Evolutionary conservation across 2,888 invertebrate genomes (phyloP).

Genomic region (Drosophila tripunctata): DNA sequence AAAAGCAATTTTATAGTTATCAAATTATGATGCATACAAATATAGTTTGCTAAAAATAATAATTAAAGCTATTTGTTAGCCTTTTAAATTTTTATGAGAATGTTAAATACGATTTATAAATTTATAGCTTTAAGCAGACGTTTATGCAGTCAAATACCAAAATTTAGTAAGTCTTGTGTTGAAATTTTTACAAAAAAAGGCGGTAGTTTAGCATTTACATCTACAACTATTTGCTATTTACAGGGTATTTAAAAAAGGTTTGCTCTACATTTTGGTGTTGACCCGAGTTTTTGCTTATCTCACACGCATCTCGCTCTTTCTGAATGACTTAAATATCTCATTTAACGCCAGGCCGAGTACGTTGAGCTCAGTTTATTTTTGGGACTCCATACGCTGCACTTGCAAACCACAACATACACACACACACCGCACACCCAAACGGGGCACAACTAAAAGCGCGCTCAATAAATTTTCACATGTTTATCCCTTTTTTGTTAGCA

Average conservation of each 20-base stretch:
- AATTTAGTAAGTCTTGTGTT: no score
- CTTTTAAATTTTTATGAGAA: no score
- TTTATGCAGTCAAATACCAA: no score
- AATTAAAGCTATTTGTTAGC: no score
- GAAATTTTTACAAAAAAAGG: no score
- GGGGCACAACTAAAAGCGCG: constrained; percentile 45
- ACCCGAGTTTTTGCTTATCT: constrained; percentile 74
- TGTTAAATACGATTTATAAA: no score
- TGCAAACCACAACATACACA: constrained; percentile 38
- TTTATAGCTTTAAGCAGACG: no score
- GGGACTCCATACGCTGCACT: constrained; percentile 46
- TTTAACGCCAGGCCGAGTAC: constrained; percentile 77
- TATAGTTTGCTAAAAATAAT: no score
- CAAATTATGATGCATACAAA: no score
- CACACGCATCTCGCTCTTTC: constrained; percentile 63
- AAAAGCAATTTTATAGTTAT: no score
- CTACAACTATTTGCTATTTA: not conserved
- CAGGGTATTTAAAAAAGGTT: constrained; percentile 32
- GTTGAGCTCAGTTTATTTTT: constrained; percentile 48
- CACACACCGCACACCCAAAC: constrained; percentile 11
- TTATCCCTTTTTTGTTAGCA: constrained; percentile 61
- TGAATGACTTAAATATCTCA: constrained; percentile 79
- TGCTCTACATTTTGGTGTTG: constrained; percentile 47
- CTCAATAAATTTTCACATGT: constrained; percentile 74
- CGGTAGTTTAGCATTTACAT: not conserved